Percentiles rank a stretch among this genome's conserved stretches.
Evolutionary conservation across 30 jellyfish, hydroid and myxozoan species (phyloP).

Genomic region (Sanderia malayensis): DNA sequence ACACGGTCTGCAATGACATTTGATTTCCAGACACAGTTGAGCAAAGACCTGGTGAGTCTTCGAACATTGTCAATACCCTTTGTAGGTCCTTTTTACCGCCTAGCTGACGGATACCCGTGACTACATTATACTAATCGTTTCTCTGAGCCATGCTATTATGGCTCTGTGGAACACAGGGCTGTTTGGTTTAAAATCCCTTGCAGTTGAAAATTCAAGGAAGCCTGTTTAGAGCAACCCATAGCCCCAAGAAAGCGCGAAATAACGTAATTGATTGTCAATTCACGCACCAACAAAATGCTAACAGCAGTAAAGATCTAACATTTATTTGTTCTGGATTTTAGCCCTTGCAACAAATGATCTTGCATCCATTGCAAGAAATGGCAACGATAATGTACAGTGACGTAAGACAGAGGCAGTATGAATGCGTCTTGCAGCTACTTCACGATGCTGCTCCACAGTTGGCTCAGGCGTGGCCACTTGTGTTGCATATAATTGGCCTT

Average conservation of each 20-base stretch:
- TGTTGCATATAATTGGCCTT: slow-evolving; percentile 82
- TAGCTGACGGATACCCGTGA: too few relatives aligned
- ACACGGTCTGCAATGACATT: slow-evolving; percentile 72
- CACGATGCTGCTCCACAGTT: slow-evolving; percentile 87
- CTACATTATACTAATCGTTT: too few relatives aligned
- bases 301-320: too few relatives aligned
- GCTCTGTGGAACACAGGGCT: background rate
- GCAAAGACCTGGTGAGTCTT: slow-evolving; percentile 74
- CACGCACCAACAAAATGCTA: too few relatives aligned
- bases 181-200: background rate
- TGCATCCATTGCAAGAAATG: slow-evolving; percentile 93
- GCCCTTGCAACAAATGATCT: slow-evolving; percentile 78
- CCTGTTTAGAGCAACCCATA: too few relatives aligned
- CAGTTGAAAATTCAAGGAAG: background rate
- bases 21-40: slow-evolving; percentile 63
- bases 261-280: too few relatives aligned
- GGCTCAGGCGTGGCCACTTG: slow-evolving; percentile 88
- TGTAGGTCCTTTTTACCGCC: too few relatives aligned
- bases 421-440: slow-evolving; percentile 71
- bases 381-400: slow-evolving; percentile 66
- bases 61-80: too few relatives aligned
- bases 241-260: too few relatives aligned
- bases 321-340: background rate
- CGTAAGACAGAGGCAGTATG: slow-evolving; percentile 91
- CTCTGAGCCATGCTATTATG: too few relatives aligned